These are phyloP conservation scores for Artibeus jamaicensis DNA, from an alignment of 2,797 vertebrate genomes.

Conservation along the genomic window DNA sequence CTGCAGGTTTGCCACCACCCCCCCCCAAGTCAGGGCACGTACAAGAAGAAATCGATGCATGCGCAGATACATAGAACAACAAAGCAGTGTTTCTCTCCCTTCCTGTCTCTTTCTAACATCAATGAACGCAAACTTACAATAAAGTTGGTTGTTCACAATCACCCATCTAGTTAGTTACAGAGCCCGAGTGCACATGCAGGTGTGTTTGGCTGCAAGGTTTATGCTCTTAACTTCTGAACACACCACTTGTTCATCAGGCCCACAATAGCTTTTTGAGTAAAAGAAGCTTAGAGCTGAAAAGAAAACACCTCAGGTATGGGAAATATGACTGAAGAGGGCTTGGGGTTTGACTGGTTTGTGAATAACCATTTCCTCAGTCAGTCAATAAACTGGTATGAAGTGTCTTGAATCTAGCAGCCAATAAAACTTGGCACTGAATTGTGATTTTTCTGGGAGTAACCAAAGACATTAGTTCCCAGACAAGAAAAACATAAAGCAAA, in stretches of 20 bases:
- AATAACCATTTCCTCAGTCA: background rate
- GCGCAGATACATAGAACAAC: background rate
- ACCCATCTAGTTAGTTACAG: background rate
- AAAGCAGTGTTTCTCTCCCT: background rate
- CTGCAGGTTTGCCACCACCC: background rate
- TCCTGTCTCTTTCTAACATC: background rate
- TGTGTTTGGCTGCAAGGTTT: background rate
- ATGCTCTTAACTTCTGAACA: background rate
- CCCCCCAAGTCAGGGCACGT: background rate
- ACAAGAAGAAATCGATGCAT: background rate
- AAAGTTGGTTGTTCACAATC: background rate
- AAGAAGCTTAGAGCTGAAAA: background rate
- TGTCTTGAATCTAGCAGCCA: background rate
- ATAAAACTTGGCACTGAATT: background rate
- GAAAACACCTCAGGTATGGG: background rate
- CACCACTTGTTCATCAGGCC: background rate
- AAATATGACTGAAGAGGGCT: background rate
- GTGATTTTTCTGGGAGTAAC: background rate
- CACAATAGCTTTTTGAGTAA: background rate
- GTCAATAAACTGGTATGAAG: background rate
- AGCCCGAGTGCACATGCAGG: background rate
- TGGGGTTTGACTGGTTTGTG: background rate
- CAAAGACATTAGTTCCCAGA: background rate
- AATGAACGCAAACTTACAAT: background rate
- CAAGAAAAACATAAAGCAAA: conserved; percentile 28